A percentile compares a stretch with the other conserved stretches of the same genome.
These are phyloP conservation scores for Pyrocephalus nanus DNA, from an alignment of 2,797 vertebrate species.

Conservation along the genomic window DNA sequence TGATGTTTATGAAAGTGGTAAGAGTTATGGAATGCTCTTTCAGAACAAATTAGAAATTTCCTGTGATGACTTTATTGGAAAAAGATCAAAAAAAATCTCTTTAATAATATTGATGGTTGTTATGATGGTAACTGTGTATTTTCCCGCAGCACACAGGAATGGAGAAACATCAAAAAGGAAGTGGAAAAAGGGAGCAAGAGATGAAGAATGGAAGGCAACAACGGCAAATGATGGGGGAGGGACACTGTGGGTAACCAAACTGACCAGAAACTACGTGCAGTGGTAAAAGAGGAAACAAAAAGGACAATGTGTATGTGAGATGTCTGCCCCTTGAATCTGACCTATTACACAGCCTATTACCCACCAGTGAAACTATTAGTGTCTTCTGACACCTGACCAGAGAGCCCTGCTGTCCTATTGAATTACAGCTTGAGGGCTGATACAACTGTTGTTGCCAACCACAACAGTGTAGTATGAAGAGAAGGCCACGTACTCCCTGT, in stretches of 20 bases:
- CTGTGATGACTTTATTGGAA: not conserved
- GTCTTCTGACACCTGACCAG: not conserved
- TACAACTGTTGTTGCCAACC: not conserved
- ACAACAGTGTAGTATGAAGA: not conserved
- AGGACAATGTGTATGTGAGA: not conserved
- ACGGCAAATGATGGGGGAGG: not conserved
- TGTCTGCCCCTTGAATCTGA: not conserved
- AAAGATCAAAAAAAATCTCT: slow-evolving; percentile 6
- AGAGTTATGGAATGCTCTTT: not conserved
- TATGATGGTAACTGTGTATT: not conserved
- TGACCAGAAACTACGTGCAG: not conserved
- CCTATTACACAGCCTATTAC: not conserved
- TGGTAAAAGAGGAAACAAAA: not conserved
- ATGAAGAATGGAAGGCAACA: not conserved
- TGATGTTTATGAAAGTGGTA: not conserved
- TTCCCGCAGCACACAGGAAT: not conserved
- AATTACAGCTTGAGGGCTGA: not conserved
- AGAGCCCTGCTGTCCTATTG: not conserved
- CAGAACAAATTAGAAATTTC: slow-evolving; percentile 36
- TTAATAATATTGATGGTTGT: not conserved
- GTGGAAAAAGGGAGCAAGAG: not conserved
- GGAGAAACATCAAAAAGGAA: not conserved
- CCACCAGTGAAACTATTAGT: not conserved
- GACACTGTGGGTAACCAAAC: not conserved
- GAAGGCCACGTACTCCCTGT: not conserved